A percentile compares a stretch with the other conserved stretches of the same genome.
These are phyloP conservation scores for Phthorimaea operculella DNA, from an alignment of 1,140 invertebrate genomes.

Conservation along the genomic window DNA sequence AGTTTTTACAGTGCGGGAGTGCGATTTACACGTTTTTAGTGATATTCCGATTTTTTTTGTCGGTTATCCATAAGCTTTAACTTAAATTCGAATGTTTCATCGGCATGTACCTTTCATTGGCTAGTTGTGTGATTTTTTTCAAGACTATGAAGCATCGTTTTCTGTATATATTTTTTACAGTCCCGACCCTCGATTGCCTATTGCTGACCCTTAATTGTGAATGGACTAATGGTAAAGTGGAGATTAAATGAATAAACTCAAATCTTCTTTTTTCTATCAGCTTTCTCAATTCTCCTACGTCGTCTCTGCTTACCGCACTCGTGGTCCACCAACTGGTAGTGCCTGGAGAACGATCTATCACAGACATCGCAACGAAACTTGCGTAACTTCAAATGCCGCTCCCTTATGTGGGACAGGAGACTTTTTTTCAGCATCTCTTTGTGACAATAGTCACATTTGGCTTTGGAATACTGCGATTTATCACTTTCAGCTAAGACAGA, in stretches of 20 bases:
- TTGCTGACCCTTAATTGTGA: no score
- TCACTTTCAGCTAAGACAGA: slow-evolving; percentile 19
- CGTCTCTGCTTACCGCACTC: slow-evolving; percentile 22
- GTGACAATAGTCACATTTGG: slow-evolving; percentile 44
- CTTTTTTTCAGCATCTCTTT: slow-evolving; percentile 53
- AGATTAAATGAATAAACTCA: neutral
- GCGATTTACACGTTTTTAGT: no score
- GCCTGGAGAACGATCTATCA: slow-evolving; percentile 22
- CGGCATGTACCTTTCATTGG: no score
- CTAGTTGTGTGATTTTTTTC: no score
- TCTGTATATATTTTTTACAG: no score
- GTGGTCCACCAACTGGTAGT: slow-evolving; percentile 34
- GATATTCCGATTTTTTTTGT: no score
- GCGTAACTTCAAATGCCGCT: slow-evolving; percentile 34
- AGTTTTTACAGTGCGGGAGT: no score
- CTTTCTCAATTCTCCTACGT: neutral
- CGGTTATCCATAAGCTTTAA: no score
- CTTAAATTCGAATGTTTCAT: no score
- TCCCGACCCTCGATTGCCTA: no score
- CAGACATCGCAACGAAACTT: slow-evolving; percentile 33
- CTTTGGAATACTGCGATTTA: slow-evolving; percentile 32
- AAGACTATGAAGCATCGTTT: no score
- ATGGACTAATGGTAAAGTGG: no score
- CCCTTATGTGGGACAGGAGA: slow-evolving; percentile 33
- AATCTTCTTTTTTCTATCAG: neutral